Conservation (phyloP, 2,797 vertebrate genomes). For the Sparus aurata region DNA sequence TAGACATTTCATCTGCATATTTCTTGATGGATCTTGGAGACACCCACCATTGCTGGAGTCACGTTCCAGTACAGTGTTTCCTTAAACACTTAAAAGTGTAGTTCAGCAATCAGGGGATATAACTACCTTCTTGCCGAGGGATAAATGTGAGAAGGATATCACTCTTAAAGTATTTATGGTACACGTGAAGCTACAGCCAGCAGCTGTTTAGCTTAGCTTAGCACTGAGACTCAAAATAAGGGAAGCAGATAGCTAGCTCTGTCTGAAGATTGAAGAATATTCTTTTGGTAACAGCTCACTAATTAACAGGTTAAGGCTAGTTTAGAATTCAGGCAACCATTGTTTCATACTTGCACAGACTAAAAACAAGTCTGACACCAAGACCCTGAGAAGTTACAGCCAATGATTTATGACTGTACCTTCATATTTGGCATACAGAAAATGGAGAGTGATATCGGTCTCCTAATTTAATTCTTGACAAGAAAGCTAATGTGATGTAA, state of each 20-base stretch:
- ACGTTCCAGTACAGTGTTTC: background rate
- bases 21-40: conserved; percentile 2
- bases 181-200: background rate
- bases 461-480: background rate
- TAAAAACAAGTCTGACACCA: no score
- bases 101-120: background rate
- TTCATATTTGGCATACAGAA: background rate
- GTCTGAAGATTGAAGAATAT: background rate
- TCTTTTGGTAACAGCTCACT: background rate
- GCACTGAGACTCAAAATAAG: background rate
- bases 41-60: background rate
- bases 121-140: background rate
- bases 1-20: background rate
- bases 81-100: background rate
- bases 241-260: background rate
- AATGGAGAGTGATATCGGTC: background rate
- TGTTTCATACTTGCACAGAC: no score
- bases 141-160: background rate
- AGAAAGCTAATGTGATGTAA: background rate
- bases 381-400: no score
- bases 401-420: background rate
- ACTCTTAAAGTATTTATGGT: background rate
- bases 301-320: no score
- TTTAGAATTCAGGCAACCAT: no score
- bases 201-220: background rate